A percentile compares a stretch with the other conserved stretches of the same genome.
Evolutionary conservation across 2,888 invertebrate genomes (phyloP).

Genomic region (Drosophila borealis): DNA sequence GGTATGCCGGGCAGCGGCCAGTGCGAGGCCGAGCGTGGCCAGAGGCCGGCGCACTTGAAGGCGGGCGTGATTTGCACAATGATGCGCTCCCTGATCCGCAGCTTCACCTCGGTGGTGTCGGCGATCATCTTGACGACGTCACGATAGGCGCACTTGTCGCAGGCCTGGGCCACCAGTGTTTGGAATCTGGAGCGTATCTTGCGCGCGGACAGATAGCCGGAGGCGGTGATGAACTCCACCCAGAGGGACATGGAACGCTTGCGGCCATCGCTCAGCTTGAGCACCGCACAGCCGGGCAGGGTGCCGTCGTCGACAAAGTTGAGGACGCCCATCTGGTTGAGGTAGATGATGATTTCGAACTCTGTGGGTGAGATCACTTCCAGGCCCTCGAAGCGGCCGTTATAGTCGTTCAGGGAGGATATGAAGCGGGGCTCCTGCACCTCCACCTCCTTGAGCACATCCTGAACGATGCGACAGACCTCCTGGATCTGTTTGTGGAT

Average conservation of each 20-base stretch:
- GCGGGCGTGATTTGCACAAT: constrained; percentile 98
- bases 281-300: constrained; percentile 95
- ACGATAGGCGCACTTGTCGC: constrained; percentile 96
- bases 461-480: constrained; percentile 96
- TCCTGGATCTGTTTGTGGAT: constrained; percentile 96
- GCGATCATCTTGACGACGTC: constrained; percentile 98
- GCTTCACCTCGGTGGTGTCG: constrained; percentile 96
- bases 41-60: constrained; percentile 96
- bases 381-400: constrained; percentile 95
- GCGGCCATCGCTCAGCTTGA: constrained; percentile 97
- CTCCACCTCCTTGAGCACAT: constrained; percentile 97
- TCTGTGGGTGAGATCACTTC: constrained; percentile 97
- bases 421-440: constrained; percentile 98
- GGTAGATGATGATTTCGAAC: constrained; percentile 97
- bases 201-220: constrained; percentile 97
- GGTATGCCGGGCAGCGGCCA: constrained; percentile 97
- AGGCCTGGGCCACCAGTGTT: constrained; percentile 94
- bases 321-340: constrained; percentile 99
- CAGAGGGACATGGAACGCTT: constrained; percentile 98
- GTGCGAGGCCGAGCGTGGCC: constrained; percentile 97
- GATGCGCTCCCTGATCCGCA: constrained; percentile 95
- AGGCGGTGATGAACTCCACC: constrained; percentile 99
- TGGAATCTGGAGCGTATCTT: constrained; percentile 98
- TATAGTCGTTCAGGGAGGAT: constrained; percentile 94
- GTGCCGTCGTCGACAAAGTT: constrained; percentile 99